Evolutionary conservation across 2,113 vertebrate genomes (phyloP).

Genomic region (Hipposideros armiger): DNA sequence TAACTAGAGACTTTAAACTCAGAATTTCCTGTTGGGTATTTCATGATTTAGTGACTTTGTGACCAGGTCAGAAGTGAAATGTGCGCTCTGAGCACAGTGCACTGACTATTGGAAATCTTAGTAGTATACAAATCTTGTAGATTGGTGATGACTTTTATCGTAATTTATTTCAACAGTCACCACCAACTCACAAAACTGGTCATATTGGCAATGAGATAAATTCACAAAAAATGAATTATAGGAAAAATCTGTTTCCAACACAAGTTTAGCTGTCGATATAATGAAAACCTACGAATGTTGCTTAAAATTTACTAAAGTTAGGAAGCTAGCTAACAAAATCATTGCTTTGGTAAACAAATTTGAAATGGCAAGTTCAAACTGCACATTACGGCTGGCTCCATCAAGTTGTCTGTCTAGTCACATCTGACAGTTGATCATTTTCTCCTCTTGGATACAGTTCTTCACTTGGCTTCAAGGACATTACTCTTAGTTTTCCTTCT

Average conservation of each 20-base stretch:
- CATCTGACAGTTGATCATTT: not conserved
- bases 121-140: not conserved
- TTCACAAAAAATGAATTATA: not conserved
- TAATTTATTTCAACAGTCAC: slow-evolving; percentile 3
- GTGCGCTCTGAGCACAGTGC: not conserved
- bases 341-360: slow-evolving; percentile 17
- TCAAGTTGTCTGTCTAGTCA: not conserved
- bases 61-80: not conserved
- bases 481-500: not conserved
- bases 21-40: slow-evolving; percentile 6
- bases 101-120: not conserved
- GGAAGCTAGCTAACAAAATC: slow-evolving; percentile 1
- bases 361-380: not conserved
- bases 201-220: not conserved
- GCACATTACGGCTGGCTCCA: not conserved
- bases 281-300: not conserved
- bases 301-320: not conserved
- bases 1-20: slow-evolving; percentile 17
- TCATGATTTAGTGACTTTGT: not conserved
- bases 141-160: not conserved
- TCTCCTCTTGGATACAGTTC: not conserved
- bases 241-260: not conserved
- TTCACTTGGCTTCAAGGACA: not conserved
- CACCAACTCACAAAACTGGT: slow-evolving; percentile 34
- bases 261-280: not conserved